A percentile compares a stretch with the other conserved stretches of the same genome.
phyloP scores from a whole-genome alignment of 1,140 invertebrate species.

The Callitettix versicolor region DNA sequence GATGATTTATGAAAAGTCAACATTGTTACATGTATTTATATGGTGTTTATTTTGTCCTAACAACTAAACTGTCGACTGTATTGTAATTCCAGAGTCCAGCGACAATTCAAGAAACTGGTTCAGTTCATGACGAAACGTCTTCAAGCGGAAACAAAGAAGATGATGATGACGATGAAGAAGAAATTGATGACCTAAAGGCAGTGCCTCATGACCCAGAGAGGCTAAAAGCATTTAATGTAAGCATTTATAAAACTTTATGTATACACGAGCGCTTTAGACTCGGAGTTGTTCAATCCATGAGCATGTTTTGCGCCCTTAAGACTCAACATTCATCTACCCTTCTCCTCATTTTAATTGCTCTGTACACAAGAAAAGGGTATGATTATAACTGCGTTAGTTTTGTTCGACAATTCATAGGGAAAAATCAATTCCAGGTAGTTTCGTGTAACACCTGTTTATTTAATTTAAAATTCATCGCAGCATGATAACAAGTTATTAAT shows the following conservation, averaged over 20 bases:
- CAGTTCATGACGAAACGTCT: slow-evolving; percentile 79
- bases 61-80: too few relatives aligned
- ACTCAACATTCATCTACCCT: slow-evolving; percentile 4
- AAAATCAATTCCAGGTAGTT: too few relatives aligned
- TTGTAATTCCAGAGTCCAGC: slow-evolving; percentile 55
- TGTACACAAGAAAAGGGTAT: slow-evolving; percentile 1
- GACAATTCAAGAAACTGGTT: slow-evolving; percentile 47
- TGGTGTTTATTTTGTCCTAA: too few relatives aligned
- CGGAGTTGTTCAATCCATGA: not conserved
- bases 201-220: slow-evolving; percentile 88
- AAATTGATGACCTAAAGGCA: slow-evolving; percentile 76
- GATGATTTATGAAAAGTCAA: too few relatives aligned
- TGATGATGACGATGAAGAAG: slow-evolving; percentile 86
- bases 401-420: not conserved
- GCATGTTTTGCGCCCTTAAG: not conserved
- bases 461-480: too few relatives aligned
- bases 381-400: not conserved
- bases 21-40: too few relatives aligned
- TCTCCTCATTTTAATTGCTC: not conserved
- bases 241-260: slow-evolving; percentile 23
- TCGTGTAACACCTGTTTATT: too few relatives aligned
- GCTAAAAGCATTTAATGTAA: slow-evolving; percentile 94
- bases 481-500: too few relatives aligned
- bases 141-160: slow-evolving; percentile 85
- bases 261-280: too few relatives aligned